Evolutionary conservation across 2,888 invertebrate genomes (phyloP), one percentile per base, ranked within the genome.

Genomic region (Cryptocephalus moraei): DNA sequence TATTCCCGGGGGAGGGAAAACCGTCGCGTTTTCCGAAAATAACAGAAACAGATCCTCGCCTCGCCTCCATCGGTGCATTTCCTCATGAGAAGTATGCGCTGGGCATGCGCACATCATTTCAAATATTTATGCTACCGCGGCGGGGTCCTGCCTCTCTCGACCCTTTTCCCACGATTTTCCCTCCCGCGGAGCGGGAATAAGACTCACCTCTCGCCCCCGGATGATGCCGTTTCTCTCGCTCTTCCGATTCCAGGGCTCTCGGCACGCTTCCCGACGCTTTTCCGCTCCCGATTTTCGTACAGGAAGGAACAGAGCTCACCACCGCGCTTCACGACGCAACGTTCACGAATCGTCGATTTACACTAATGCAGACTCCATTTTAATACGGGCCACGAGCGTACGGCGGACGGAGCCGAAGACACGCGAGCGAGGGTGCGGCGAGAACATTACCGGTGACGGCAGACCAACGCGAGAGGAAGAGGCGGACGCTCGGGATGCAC

Each of bases 321-420:
- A 6, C 22, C 22, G 22, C 22, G 6, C 22, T 22, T 6, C 22
- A 22, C 22, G 22, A 22, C 22, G 22, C 22, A 6, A 22, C 36
- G 6, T 36, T 11, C 36, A 36, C 36, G 36, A 36, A 36, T 12
- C 36, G 4, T 36, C 12, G 62, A 62, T 62, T 64, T 65, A 61
- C 62, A 63, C 60, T 60, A 63, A 57, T 36, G 55, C 53, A 51
- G 60, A 57, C 60, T 56, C 61, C 61, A 61, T 61, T 61, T 61
- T 61, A 59, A 62, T 61, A 54, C 56, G 41, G 32, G 13, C 36
- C 14, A 22, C 54, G 52, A 52, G 33, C 43, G 31, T 44, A 32
- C n/a, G 34, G 49, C 50, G 54, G 51, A 43, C 41, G 13, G 22
- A 22, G 12, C 43, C 51, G 53, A 51, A 49, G 32, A 32, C 33